Base-by-base conservation (phyloP, 2,797 vertebrate species). In the Molossus molossus region DNA sequence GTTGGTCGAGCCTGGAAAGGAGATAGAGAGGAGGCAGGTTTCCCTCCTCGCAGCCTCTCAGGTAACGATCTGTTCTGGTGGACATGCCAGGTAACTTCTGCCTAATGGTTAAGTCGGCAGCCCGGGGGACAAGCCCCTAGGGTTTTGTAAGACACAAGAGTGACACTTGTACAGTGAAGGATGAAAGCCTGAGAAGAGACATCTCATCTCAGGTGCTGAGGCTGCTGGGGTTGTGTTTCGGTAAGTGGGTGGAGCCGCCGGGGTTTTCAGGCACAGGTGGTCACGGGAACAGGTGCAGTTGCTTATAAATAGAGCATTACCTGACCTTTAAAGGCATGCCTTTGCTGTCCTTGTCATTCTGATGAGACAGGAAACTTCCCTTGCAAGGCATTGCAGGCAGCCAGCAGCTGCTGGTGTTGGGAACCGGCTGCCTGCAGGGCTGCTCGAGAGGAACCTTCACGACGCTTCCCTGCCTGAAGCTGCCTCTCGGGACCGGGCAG, bases 181-280 rank as follows among this genome's bases (percentile, higher is more conserved):
- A 20, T 87, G 75, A 64, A 75, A 90, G 83, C 33, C 33, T 23
- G 3, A 86, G 45, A 15, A 80, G 55, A 83, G 64, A 90, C 87
- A 69, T 55, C 58, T 1, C 50, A 64, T 84, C 57, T 62, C 58
- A 12, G 67, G 14, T 69, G 91, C 87, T 55, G 58, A 12, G 48
- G 48, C 65, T 64, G 8, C 55, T 45, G 2, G 4, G 40, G 53
- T 15, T 55, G 5, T 53, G 55, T 79, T 50, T 4, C 14, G 0
- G 13, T 45, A 25, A 69, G 57, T 53, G 27, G 83, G 45, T 89
- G n/a, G 29, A 76, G 8, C 58, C 37, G 37, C 57, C 48, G 1
- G 53, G 3, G 60, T 12, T 62, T 94, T 82, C n/a, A 77, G n/a
- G 17, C 48, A 0, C 9, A n/a, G 12, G 25, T 65, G 60, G 9